Evolutionary conservation across 2,888 invertebrate genomes (phyloP).

Genomic region (Epinotia demarniana): DNA sequence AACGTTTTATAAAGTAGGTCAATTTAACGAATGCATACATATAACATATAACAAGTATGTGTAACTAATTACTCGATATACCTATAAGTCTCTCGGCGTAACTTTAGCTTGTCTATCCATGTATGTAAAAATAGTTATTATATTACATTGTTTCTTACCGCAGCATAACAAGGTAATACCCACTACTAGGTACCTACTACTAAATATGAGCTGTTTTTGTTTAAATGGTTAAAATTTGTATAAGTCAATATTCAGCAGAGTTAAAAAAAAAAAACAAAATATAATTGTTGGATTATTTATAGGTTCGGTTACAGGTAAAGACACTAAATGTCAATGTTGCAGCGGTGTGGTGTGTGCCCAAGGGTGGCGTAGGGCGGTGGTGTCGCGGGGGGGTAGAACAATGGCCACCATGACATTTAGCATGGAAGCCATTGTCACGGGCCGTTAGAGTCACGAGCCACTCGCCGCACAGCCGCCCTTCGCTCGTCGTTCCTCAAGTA

Average conservation of each 20-base stretch:
- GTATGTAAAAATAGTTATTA: background rate
- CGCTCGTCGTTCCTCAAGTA: constrained; percentile 67
- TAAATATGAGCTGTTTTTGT: background rate
- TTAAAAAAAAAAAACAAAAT: background rate
- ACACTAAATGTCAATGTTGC: constrained; percentile 77
- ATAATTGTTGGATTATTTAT: constrained; percentile 67
- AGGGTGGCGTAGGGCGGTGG: constrained; percentile 57
- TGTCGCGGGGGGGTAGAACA: constrained; percentile 67
- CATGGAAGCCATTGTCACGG: constrained; percentile 83
- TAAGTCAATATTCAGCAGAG: no score
- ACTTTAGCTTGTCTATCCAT: background rate
- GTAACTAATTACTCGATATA: background rate
- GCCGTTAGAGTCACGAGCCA: constrained; percentile 76
- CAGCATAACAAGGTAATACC: background rate
- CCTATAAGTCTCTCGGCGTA: background rate
- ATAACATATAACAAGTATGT: no score
- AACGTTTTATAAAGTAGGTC: constrained; percentile 51
- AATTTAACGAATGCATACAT: constrained; percentile 25
- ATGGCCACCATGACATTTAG: constrained; percentile 84
- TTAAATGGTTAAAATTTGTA: background rate
- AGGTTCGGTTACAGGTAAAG: constrained; percentile 64
- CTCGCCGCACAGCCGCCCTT: constrained; percentile 73
- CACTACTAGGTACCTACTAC: background rate
- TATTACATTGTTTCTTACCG: background rate
- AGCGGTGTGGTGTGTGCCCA: constrained; percentile 62